Conservation (phyloP, 23 tunicate species). For the Halocynthia aurantium region DNA sequence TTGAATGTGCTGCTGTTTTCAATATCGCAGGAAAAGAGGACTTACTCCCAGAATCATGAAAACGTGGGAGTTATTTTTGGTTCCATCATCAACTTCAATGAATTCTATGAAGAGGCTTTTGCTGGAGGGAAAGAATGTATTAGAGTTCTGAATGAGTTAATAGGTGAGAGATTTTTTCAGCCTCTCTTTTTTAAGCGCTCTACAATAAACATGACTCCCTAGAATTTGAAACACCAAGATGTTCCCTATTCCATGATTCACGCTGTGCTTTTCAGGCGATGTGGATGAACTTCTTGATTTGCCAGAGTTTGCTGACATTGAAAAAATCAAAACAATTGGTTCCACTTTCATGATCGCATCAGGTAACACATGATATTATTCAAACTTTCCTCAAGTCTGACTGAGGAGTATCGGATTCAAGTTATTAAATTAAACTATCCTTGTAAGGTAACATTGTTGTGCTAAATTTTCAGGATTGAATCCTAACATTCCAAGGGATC, state of each 20-base stretch:
- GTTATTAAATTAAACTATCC: background rate
- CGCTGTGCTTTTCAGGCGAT: slow-evolving; percentile 44
- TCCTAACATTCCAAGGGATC: slow-evolving; percentile 55
- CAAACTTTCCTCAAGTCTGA: background rate
- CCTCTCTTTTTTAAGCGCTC: background rate
- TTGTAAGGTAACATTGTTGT: background rate
- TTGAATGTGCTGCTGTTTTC: no score
- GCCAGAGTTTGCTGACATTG: slow-evolving; percentile 64
- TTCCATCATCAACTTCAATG: slow-evolving; percentile 86
- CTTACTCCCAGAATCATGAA: slow-evolving; percentile 84
- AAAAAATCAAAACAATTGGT: slow-evolving; percentile 95
- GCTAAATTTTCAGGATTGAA: slow-evolving; percentile 46
- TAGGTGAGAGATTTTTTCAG: slow-evolving; percentile 38
- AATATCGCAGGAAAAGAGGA: slow-evolving; percentile 35
- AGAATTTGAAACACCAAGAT: background rate
- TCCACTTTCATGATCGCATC: slow-evolving; percentile 95
- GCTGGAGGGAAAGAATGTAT: slow-evolving; percentile 87
- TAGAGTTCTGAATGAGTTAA: slow-evolving; percentile 89
- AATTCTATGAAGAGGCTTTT: slow-evolving; percentile 83
- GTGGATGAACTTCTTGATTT: slow-evolving; percentile 77
- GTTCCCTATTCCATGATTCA: background rate
- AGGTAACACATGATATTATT: slow-evolving; percentile 26
- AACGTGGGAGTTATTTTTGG: slow-evolving; percentile 97
- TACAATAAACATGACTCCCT: background rate
- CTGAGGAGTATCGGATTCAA: background rate